Evolutionary conservation across 1,140 invertebrate genomes (phyloP).

Genomic region (Cydia splendana): DNA sequence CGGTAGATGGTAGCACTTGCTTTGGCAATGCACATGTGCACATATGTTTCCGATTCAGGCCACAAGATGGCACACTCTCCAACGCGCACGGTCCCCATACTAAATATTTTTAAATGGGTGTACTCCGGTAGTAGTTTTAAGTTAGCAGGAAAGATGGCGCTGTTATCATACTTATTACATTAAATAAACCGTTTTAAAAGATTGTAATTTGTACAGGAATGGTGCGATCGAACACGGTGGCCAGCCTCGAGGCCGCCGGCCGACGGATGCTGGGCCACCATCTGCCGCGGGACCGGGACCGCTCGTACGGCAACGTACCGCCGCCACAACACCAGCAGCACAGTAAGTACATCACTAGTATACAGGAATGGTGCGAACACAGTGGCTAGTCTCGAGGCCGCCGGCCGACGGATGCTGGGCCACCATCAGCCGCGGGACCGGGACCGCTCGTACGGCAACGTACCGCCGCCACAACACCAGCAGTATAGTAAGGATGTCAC

Average conservation of each 20-base stretch:
- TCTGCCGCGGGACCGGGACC: slow-evolving; percentile 52
- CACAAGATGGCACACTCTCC: no score
- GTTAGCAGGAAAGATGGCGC: slow-evolving; percentile 51
- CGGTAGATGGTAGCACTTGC: no score
- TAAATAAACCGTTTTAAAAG: not conserved
- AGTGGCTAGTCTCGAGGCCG: slow-evolving; percentile 82
- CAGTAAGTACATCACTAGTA: no score
- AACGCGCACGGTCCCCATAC: no score
- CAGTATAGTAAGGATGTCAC: no score
- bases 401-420: slow-evolving; percentile 86
- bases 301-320: slow-evolving; percentile 51
- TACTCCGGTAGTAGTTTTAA: no score
- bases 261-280: slow-evolving; percentile 84
- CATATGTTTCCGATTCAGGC: no score
- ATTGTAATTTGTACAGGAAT: slow-evolving; percentile 75
- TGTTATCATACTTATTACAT: not conserved
- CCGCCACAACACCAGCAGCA: slow-evolving; percentile 48
- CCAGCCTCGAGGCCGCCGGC: slow-evolving; percentile 83
- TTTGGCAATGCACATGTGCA: no score
- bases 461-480: slow-evolving; percentile 55
- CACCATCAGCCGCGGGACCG: slow-evolving; percentile 62
- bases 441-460: slow-evolving; percentile 47
- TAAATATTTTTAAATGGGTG: no score
- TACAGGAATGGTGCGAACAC: no score
- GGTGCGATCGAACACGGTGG: slow-evolving; percentile 82